phyloP scores from a whole-genome alignment of 2,888 invertebrate genomes.

The Cartodere bifasciata region DNA sequence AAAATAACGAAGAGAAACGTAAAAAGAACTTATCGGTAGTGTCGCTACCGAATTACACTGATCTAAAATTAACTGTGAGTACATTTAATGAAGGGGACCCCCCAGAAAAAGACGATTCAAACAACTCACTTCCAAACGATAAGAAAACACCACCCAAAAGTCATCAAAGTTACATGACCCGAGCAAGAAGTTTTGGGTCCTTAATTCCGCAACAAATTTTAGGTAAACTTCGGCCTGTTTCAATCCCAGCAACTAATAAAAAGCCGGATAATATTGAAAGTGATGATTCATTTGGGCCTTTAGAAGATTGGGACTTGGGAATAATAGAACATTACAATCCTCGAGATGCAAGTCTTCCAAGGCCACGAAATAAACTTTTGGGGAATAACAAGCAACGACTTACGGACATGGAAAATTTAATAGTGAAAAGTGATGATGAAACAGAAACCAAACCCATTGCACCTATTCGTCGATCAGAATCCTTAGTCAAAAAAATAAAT shows the following conservation, averaged over 20 bases:
- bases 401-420: conserved; percentile 27
- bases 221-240: conserved; percentile 28
- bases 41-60: conserved; percentile 41
- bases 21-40: conserved; percentile 39
- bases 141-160: conserved; percentile 24
- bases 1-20: conserved; percentile 25
- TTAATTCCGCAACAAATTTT: conserved; percentile 34
- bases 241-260: conserved; percentile 17
- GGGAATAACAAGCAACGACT: conserved; percentile 22
- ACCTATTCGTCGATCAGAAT: conserved; percentile 26
- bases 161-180: conserved; percentile 34
- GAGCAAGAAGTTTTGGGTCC: conserved; percentile 37
- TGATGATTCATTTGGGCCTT: conserved; percentile 36
- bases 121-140: conserved; percentile 26
- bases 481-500: conserved; percentile 26
- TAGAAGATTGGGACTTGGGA: conserved; percentile 39
- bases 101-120: conserved; percentile 21
- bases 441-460: conserved; percentile 19
- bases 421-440: conserved; percentile 25
- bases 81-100: conserved; percentile 23
- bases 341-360: conserved; percentile 32
- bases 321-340: conserved; percentile 36
- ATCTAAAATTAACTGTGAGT: conserved; percentile 32
- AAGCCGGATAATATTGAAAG: conserved; percentile 32
- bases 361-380: conserved; percentile 23